Evolutionary conservation across 2,113 vertebrate species (phyloP), one percentile per base, ranked within the genome.

Genomic region (Pseudorasbora parva): DNA sequence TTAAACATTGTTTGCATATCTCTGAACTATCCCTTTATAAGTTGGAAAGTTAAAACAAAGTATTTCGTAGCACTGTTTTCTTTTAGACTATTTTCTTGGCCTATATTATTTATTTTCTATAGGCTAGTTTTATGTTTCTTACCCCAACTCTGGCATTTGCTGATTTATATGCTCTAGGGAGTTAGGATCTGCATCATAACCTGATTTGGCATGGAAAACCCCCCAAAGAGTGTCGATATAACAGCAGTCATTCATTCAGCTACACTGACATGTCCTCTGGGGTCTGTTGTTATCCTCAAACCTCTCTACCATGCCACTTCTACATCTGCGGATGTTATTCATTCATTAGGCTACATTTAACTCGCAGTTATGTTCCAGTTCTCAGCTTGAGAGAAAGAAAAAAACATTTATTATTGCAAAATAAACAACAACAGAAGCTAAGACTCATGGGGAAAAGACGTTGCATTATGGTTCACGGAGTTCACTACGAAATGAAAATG

Each of bases 151-250:
- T 71, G 68, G 21, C 21, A 45, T 21, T 71, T 71, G n/a, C 25
- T 33, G 15, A 12, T 14, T 2, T 43, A 27, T 33, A 15, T 72
- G 17, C 33, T 59, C 11, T 37, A 47, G 37, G 37, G 15, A 59
- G 10, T 0, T 43, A 21, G 43, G 37, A 43, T 41, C 33, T 73
- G 68, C 69, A 59, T 57, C 66, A 71, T 82, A 72, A 72, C 49
- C 30, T 72, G 64, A 72, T 72, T 66, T 71, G 33, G 80, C 80
- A 54, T 69, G 51, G 8, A 57, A 75, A 56, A 30, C 1, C 60
- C 37, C 1, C 77, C 47, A n/a, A 66, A 66, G 77, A 30, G 23
- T 79, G 77, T 30, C 23, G 19, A 14, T 64, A 30, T n/a, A 43
- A 64, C 30, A 71, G 27, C 49, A 57, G 64, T 71, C 51, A 43